phyloP scores from a whole-genome alignment of 2,797 vertebrate genomes.

The Novumbra hubbsi region DNA sequence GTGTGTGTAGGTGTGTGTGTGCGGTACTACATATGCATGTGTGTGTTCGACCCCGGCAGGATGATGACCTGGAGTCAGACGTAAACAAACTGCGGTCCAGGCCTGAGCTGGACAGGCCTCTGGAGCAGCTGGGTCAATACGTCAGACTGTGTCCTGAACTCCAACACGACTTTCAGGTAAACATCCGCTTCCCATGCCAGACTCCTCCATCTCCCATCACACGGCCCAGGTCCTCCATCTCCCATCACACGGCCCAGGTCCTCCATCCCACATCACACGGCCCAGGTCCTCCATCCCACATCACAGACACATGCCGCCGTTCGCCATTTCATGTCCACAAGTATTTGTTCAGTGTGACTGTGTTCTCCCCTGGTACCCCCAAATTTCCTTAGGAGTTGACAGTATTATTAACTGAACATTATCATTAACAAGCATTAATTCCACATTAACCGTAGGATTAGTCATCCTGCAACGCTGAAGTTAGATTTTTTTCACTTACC shows the following conservation, averaged over 20 bases:
- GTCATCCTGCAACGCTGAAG: too few species aligned
- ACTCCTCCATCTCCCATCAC: not conserved
- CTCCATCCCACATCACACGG: not conserved
- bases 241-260: too few species aligned
- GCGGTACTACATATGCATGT: not conserved
- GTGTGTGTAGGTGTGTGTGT: not conserved
- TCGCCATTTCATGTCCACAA: not conserved
- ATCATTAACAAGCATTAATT: too few species aligned
- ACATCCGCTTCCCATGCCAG: not conserved
- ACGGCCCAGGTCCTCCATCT: too few species aligned
- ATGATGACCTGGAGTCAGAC: constrained; percentile 84
- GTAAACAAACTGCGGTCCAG: constrained; percentile 67
- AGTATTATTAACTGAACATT: not conserved
- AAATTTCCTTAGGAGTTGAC: too few species aligned
- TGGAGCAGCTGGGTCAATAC: constrained; percentile 74
- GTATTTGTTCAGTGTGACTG: not conserved
- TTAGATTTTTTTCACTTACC: too few species aligned
- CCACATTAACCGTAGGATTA: not conserved
- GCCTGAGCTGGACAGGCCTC: constrained; percentile 64
- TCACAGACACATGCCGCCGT: not conserved
- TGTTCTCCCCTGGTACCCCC: not conserved
- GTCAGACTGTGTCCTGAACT: constrained; percentile 74
- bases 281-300: not conserved
- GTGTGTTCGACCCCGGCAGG: constrained; percentile 53
- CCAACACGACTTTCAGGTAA: constrained; percentile 70